A percentile compares a stretch with the other conserved stretches of the same genome.
phyloP scores from a whole-genome alignment of 2,888 invertebrate species.

The Seira sanloemensis region DNA sequence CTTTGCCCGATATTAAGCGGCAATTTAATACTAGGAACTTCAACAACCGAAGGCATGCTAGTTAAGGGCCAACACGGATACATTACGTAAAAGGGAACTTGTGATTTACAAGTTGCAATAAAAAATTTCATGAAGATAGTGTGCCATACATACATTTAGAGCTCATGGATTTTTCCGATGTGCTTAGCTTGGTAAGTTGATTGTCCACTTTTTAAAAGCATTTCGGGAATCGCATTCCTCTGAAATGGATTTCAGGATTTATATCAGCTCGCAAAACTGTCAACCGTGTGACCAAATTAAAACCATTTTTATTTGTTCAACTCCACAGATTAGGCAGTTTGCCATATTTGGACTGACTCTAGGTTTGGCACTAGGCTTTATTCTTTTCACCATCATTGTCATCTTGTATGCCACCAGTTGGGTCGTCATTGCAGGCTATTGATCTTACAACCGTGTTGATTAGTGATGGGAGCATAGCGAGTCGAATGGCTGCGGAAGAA shows the following conservation, averaged over 20 bases:
- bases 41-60: no score
- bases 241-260: no score
- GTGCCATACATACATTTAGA: neutral
- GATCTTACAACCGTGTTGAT: slow-evolving; percentile 53
- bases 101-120: neutral
- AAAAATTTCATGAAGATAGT: neutral
- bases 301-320: neutral
- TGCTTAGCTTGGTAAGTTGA: slow-evolving; percentile 40
- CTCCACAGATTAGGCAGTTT: slow-evolving; percentile 53
- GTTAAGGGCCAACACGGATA: no score
- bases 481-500: slow-evolving; percentile 37
- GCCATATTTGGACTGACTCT: slow-evolving; percentile 54
- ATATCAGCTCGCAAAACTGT: neutral
- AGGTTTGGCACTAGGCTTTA: slow-evolving; percentile 48
- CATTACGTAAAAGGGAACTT: no score
- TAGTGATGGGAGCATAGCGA: slow-evolving; percentile 56
- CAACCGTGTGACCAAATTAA: neutral
- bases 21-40: no score
- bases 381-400: slow-evolving; percentile 50
- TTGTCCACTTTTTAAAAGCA: no score
- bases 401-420: slow-evolving; percentile 44
- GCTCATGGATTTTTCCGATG: slow-evolving; percentile 49
- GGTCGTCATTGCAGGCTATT: slow-evolving; percentile 55
- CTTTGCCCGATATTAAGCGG: no score
- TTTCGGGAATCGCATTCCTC: no score